Conservation (phyloP, 2,113 vertebrate species). For the Gopherus flavomarginatus region DNA sequence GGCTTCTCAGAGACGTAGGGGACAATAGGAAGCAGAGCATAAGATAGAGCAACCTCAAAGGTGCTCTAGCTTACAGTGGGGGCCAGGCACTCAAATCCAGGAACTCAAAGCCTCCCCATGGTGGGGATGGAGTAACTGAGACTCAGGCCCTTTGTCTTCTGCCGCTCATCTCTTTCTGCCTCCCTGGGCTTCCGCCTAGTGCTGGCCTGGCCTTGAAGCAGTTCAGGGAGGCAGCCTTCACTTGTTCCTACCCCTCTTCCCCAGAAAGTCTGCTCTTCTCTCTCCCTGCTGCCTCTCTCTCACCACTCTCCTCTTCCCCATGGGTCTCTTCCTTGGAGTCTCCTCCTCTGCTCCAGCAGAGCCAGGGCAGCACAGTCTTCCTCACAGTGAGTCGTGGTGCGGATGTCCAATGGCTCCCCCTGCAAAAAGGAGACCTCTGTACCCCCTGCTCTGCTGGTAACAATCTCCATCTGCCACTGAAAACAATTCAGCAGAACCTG, state of each 20-base stretch:
- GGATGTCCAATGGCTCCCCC: no score
- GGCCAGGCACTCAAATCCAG: not conserved
- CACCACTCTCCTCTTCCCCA: no score
- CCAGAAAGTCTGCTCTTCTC: not conserved
- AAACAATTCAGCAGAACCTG: not conserved
- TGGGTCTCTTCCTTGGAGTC: no score
- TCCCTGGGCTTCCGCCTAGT: not conserved
- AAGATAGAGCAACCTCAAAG: not conserved
- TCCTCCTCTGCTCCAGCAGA: no score
- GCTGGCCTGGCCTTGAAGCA: not conserved
- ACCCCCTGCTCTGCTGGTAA: no score
- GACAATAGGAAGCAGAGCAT: no score
- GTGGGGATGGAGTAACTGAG: not conserved
- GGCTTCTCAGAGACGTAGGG: no score
- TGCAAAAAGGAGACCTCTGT: no score
- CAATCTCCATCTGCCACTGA: no score
- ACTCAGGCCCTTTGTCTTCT: not conserved
- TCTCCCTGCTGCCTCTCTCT: no score
- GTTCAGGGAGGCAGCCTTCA: not conserved
- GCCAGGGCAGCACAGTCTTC: no score
- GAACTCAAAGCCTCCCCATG: not conserved
- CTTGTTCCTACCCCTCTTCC: not conserved
- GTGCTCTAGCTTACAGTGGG: not conserved
- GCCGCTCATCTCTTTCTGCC: not conserved
- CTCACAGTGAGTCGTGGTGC: no score